Conservation (phyloP, 2,797 vertebrate species). For the Rallus crepitans region DNA sequence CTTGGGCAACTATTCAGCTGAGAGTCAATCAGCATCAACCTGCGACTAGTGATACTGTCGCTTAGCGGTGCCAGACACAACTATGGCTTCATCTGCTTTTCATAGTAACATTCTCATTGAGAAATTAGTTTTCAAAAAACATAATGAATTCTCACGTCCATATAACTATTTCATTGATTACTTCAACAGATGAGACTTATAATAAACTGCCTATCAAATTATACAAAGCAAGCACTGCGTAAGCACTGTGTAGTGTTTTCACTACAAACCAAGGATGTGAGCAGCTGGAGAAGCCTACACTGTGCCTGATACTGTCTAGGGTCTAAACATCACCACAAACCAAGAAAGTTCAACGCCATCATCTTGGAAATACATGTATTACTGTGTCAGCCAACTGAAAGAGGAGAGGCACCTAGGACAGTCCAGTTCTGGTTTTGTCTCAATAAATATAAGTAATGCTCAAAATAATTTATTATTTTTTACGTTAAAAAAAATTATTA, state of each 20-base stretch:
- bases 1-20: conserved; percentile 40
- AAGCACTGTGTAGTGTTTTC: neutral
- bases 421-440: neutral
- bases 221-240: neutral
- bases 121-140: conserved; percentile 33
- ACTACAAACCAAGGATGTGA: neutral
- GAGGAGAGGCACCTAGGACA: neutral
- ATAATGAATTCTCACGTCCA: conserved; percentile 40
- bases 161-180: conserved; percentile 49
- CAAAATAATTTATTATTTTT: neutral
- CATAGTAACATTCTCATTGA: conserved; percentile 32
- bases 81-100: conserved; percentile 58
- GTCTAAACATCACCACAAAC: neutral
- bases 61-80: conserved; percentile 69
- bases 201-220: conserved; percentile 32
- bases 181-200: conserved; percentile 22
- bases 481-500: neutral
- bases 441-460: neutral
- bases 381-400: neutral
- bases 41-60: conserved; percentile 69
- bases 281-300: neutral
- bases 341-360: neutral
- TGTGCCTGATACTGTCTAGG: neutral
- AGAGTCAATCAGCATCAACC: conserved; percentile 70
- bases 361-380: neutral